Percentiles rank a stretch among this genome's conserved stretches.
Conservation (phyloP, 1,140 invertebrate species). For the Dermatophagoides farinae region DNA sequence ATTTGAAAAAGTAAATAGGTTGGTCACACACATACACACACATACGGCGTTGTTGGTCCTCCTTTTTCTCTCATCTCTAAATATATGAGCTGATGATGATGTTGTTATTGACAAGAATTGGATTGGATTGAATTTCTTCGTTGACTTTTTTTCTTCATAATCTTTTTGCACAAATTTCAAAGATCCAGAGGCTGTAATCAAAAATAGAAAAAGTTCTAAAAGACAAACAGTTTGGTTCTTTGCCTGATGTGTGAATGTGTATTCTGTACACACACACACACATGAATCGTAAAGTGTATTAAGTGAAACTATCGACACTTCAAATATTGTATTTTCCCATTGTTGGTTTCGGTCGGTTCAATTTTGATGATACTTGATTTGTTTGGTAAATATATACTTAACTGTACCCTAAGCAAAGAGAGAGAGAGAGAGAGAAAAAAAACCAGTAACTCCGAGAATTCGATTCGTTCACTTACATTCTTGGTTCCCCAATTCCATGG, state of each 20-base stretch:
- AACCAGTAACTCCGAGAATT: too few relatives aligned
- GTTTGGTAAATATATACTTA: too few relatives aligned
- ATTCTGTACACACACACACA: background rate
- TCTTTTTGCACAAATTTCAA: background rate
- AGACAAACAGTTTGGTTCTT: background rate
- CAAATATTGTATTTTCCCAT: too few relatives aligned
- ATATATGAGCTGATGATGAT: background rate
- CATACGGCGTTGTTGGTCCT: too few relatives aligned
- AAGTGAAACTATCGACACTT: background rate
- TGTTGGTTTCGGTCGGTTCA: too few relatives aligned
- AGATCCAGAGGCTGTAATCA: background rate
- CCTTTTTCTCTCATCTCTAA: background rate
- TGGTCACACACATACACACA: too few relatives aligned
- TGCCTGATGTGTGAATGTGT: background rate
- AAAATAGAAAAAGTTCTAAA: background rate
- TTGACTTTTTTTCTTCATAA: background rate
- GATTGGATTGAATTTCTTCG: background rate
- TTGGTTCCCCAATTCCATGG: too few relatives aligned
- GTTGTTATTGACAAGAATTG: background rate
- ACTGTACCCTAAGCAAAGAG: too few relatives aligned
- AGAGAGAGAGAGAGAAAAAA: too few relatives aligned
- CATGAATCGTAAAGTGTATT: background rate
- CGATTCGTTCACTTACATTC: too few relatives aligned
- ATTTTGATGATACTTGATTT: too few relatives aligned
- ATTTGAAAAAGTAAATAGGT: too few relatives aligned